Evolutionary conservation across 2,888 invertebrate genomes (phyloP), one percentile per base, ranked within the genome.

Genomic region (Sipha maydis): DNA sequence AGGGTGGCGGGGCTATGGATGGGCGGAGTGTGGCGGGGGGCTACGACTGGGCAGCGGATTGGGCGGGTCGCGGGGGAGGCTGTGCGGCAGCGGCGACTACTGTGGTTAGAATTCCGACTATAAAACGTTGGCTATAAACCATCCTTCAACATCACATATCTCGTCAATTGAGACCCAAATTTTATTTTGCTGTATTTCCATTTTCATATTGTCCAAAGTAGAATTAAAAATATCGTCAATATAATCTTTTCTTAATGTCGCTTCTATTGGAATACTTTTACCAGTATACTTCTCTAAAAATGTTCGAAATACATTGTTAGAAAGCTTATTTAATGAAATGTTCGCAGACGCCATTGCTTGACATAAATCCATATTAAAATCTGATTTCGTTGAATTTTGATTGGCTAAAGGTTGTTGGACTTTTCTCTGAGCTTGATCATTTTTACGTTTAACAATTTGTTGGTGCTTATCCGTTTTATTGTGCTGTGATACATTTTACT

Each of bases 101-200:
- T n/a, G n/a, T n/a, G n/a, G n/a, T n/a, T n/a, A 79, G 61, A 79
- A 79, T 61, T 79, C 79, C 61, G 61, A 79, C 79, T 79, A 61
- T 79, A 79, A n/a, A n/a, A 61, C 61, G 34, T 79, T 61, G 34
- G 56, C 61, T 61, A 79, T 79, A 79, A 34, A 79, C 61, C 79
- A 61, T 9, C 56, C 56, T 78, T 78, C 78, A 28, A 78, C 31
- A 21, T 78, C 78, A 56, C 28, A 54, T 19, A 56, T 78, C 56
- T 56, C 76, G 54, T n/a, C n/a, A n/a, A n/a, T n/a, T n/a, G n/a
- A n/a, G n/a, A n/a, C n/a, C n/a, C n/a, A n/a, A n/a, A n/a, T n/a
- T n/a, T n/a, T n/a, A n/a, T n/a, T n/a, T n/a, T n/a, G n/a, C n/a
- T n/a, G n/a, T n/a, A n/a, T n/a, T n/a, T n/a, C n/a, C n/a, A n/a